Percentiles rank a stretch among this genome's conserved stretches.
phyloP scores from a whole-genome alignment of 2,888 invertebrate species.

The Nemotelus pantherinus region DNA sequence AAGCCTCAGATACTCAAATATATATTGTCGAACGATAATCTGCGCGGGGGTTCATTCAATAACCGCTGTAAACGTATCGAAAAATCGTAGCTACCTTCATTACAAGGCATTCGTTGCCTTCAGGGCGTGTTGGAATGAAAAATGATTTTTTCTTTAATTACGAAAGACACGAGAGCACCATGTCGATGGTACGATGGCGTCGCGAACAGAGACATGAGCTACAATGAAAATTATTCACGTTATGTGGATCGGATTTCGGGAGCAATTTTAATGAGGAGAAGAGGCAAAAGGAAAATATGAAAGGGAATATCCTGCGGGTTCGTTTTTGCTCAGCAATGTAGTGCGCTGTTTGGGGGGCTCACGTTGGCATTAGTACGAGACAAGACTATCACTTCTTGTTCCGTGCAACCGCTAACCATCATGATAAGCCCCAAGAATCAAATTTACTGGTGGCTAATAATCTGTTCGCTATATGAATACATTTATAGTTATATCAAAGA shows the following conservation, averaged over 20 bases:
- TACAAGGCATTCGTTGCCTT: constrained; percentile 17
- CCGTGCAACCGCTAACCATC: background rate
- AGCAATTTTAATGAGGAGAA: constrained; percentile 16
- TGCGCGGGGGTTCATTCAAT: constrained; percentile 39
- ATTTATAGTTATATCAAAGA: too few species aligned
- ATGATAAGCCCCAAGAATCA: constrained; percentile 36
- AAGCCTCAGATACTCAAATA: too few species aligned
- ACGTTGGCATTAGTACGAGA: background rate
- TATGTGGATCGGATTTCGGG: constrained; percentile 37
- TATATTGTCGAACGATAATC: background rate
- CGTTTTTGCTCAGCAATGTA: constrained; percentile 4
- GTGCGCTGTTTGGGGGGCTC: background rate
- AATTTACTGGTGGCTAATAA: constrained; percentile 40
- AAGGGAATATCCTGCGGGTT: constrained; percentile 41
- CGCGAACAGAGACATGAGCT: constrained; percentile 15
- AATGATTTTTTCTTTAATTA: constrained; percentile 45
- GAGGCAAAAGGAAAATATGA: constrained; percentile 11
- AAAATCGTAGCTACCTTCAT: constrained; percentile 37
- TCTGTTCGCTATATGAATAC: background rate
- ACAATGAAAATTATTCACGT: constrained; percentile 40
- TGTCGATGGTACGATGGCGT: constrained; percentile 3
- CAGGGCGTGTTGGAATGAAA: constrained; percentile 43
- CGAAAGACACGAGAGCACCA: constrained; percentile 41
- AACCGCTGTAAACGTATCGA: constrained; percentile 25
- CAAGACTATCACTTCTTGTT: constrained; percentile 16